Evolutionary conservation across 2,113 vertebrate genomes (phyloP), one percentile per base, ranked within the genome.

Genomic region (Cisticola juncidis): DNA sequence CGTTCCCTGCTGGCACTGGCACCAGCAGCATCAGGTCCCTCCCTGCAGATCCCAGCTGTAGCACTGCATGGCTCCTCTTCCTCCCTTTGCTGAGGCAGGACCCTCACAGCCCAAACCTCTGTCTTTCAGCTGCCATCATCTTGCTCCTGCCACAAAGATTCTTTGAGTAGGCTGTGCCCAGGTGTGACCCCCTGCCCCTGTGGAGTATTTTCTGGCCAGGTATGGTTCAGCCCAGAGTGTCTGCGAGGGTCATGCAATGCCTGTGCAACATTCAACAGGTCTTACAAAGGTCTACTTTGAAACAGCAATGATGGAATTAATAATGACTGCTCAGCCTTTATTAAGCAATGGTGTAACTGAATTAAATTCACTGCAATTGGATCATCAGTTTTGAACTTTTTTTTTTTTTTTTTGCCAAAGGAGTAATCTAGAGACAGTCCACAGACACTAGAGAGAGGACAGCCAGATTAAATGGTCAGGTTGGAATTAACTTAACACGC

Each of bases 151-250:
- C 12, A 5, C 2, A 9, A 50, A 50, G 22, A 47, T 35, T 9
- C 29, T 47, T 53, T 0, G 2, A 20, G 19, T 2, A 1, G 33
- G 38, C 18, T 0, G 2, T 76, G 20, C 9, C 14, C 1, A 1
- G 33, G 2, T 17, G 20, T 81, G 65, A 44, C 4, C 3, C 0
- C 0, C 17, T 70, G 14, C 6, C 14, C 11, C 10, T 28, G 24
- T 0, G 4, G 36, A 8, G 44, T 2, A 1, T 2, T 61, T 14
- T 50, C 51, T 45, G 38, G 23, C 13, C 3, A 3, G 47, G 14
- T 23, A 18, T 7, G 12, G 6, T 9, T 45, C 57, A 56, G 28
- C 42, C 31, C 5, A 1, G 4, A 82, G 14, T 12, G 14, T 35
- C 35, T 88, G 57, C 0, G 0, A 76, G 44, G 36, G 35, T 19